Evolutionary conservation across 2,113 vertebrate genomes (phyloP), one percentile per base, ranked within the genome.

Genomic region (Caranx melampygus): DNA sequence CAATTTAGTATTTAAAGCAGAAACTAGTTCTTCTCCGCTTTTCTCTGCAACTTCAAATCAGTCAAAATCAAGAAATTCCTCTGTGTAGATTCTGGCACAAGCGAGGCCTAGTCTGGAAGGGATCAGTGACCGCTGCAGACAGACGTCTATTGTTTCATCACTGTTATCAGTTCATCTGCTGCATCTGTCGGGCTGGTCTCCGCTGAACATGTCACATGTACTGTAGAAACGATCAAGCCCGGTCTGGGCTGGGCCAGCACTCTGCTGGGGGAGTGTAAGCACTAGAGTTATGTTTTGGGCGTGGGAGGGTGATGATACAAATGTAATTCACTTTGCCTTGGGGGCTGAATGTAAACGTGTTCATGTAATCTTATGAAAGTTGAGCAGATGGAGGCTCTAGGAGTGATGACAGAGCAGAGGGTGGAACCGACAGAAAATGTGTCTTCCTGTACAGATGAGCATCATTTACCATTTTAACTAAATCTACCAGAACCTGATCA

Each of bases 241-340:
- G 12, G 35, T 31, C 45, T 67, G 45, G 52, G 51, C 71, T 47
- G 11, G 52, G 60, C 44, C 7, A 4, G 6, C 26, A 6, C 69
- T 68, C 65, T 47, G 66, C 64, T 49, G 40, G 45, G 31, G 35
- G 40, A 80, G 42, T 5, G 42, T 5, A 47, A 42, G 40, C 55
- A 5, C 58, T 1, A 12, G 9, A 47, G 76, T 26, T 26, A 26
- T 57, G 60, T 70, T 72, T 74, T 3, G 58, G 74, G 74, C 51
- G 75, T 64, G 54, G 77, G 66, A 63, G 59, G 79, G 85, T 79
- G 88, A 87, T 75, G 51, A 83, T 83, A 69, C 65, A 74, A 71
- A 78, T 87, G 80, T 55, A 81, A 78, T 83, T 87, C 61, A 87
- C 77, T 87, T 88, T 86, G 83, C 89, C 44, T 79, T 64, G 45